Evolutionary conservation across 2,797 vertebrate species (phyloP), one percentile per base, ranked within the genome.

Genomic region (Todus mexicanus): DNA sequence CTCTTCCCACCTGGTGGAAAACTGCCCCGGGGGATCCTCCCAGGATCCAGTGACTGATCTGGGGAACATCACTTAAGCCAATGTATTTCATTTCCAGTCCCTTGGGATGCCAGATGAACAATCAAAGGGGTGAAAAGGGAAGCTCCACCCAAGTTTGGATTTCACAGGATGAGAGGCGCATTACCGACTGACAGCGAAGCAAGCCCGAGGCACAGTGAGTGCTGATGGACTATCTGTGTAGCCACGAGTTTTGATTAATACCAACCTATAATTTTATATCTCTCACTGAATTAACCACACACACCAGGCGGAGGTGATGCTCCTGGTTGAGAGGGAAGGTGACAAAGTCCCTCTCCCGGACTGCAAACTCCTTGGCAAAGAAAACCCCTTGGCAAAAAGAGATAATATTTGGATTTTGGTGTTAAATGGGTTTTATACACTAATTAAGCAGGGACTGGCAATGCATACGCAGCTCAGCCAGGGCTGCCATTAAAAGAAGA

Each of bases 1-100:
- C 61, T 85, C 89, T 91, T 95, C 92, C 87, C 96, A 97, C 94
- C 94, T 96, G 96, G 91, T 96, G 95, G 94, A 97, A 96, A 97
- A 97, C 15, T 0, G 71, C 96, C 83, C 92, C 16, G 0, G 61
- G 91, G 83, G 10, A 94, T 91, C 91, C 93, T 96, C 84, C 75
- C 72, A 90, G 92, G 54, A 68, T 81, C 88, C 78, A 70, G 6
- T 94, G 92, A 94, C 84, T 45, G 92, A 79, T 69, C 51, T 57
- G 64, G 81, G 89, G 95, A 95, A 96, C 86, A 70, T 94, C 86
- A 57, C 90, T 96, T 84, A 82, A 92, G 91, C 94, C 93, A 91
- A 86, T 18, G 74, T 23, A 23, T 81, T 94, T 86, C 54, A 71
- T 96, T 97, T 93, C 82, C 68, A 90, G 78, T 42, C 81, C 72